Evolutionary conservation across 1,140 invertebrate species (phyloP), one percentile per base, ranked within the genome.

Genomic region (Nebria ingens): DNA sequence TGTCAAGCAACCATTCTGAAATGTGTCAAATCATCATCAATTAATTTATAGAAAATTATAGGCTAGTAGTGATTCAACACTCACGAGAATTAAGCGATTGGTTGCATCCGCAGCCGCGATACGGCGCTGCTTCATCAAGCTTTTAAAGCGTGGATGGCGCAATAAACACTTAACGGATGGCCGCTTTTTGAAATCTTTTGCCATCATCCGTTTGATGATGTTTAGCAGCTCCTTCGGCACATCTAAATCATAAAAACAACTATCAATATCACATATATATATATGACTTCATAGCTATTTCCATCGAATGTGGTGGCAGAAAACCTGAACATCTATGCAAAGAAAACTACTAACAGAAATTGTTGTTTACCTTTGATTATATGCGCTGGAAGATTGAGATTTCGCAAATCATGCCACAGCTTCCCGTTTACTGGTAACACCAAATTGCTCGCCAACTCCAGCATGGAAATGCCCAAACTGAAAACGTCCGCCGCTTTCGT

Each of bases 381-480:
- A 52, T 69, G 3, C 9, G 9, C 67, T 19, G 71, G 71, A 12
- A 71, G 54, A 2, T 66, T 62, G 23, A 79, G 76, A 25, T 73
- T 69, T 23, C 87, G 67, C 2, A 90, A 64, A 49, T 77, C 68
- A 60, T 87, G 85, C 86, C 86, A 90, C 6, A 78, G 69, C 1
- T 77, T 73, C 9, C 84, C 86, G 63, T 80, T 76, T 55, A 73
- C 65, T 1, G 87, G 87, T 38, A 90, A 68, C 59, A 86, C 81
- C 51, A 89, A 71, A 70, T 86, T 83, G 63, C 77, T 79, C 1
- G 83, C 79, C 34, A 89, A 61, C 67, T 90, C 87, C 22, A 90
- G 64, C 56, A 88, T 78, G 12, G 83, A 81, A 58, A 90, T 80
- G 3, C 87, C 87, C 17, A 90, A 65, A 64, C 83, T 85, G 62